Conservation (phyloP, 2,888 invertebrate genomes). For the Hofmannophila pseudospretella region DNA sequence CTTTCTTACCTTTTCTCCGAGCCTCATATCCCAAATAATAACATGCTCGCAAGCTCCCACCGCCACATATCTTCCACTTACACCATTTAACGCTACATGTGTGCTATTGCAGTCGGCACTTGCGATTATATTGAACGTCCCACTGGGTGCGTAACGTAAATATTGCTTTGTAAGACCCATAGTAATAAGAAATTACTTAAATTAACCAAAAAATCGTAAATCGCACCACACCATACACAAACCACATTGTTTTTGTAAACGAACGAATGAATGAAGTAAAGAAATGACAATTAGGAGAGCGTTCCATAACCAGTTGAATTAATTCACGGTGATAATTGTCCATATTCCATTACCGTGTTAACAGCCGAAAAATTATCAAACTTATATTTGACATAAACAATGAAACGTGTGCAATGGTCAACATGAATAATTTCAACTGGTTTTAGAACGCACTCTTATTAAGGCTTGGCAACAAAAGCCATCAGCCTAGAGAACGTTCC, state of each 20-base stretch:
- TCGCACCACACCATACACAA: neutral
- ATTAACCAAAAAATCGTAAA: conserved; percentile 8
- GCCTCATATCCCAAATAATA: conserved; percentile 94
- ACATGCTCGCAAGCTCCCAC: conserved; percentile 97
- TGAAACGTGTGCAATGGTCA: no score
- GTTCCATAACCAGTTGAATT: no score
- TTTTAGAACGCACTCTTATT: no score
- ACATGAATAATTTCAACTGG: no score
- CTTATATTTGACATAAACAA: no score
- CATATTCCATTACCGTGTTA: no score
- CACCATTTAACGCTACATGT: conserved; percentile 86
- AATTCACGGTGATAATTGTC: no score
- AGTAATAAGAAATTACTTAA: conserved; percentile 4
- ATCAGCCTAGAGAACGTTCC: no score
- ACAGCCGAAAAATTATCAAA: no score
- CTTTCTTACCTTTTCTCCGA: conserved; percentile 86
- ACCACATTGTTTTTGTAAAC: neutral
- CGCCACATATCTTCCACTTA: conserved; percentile 90
- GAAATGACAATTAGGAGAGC: no score
- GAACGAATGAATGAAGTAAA: neutral
- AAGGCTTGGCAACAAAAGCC: no score
- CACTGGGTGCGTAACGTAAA: conserved; percentile 89
- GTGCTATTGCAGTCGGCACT: conserved; percentile 87
- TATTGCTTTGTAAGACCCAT: conserved; percentile 97
- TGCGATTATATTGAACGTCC: conserved; percentile 92